Base-by-base conservation (phyloP, 2,113 vertebrate genomes). In the Amphiprion ocellaris region DNA sequence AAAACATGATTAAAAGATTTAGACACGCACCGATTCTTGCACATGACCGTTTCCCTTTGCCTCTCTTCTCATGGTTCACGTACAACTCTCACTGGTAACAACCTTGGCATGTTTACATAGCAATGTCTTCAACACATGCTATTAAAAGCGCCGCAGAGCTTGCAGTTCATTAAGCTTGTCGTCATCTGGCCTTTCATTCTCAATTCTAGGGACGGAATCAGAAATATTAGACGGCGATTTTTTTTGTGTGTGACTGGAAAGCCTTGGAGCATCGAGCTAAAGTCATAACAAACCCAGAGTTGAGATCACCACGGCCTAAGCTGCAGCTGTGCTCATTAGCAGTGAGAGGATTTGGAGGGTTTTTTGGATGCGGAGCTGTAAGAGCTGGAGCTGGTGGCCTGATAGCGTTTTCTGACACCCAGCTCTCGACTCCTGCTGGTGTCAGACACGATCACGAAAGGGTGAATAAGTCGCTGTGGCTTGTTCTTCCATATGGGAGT, bases 291-390 rank as follows among this genome's bases (percentile, higher is more conserved):
- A 90, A 89, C 83, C 73, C 44, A 47, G 71, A 77, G 91, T 79
- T 86, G 88, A 91, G 90, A 88, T 92, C 84, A 89, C 70, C 24
- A 23, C 55, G 24, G 78, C 19, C 46, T 70, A 69, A 91, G 87
- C 87, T 87, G 84, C 93, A 93, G 91, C 92, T 93, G 92, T 72
- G 87, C 85, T 90, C 92, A 92, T 94, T 94, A 94, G 87, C 68
- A 60, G 75, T 50, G 63, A 80, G 83, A 89, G 87, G 84, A 92
- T 84, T 83, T 83, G 76, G 72, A 60, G 37, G 49, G 21, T 81
- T 72, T 76, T 81, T 56, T 44, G 64, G 62, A 47, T 72, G 53
- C 16, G 64, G 79, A 74, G 61, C 8, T 17, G 49, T 7, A 12
- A 15, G 41, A 60, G 19, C 65, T 74, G 74, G 83, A 56, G 71